Percentiles rank a stretch among this genome's conserved stretches.
Evolutionary conservation across 2,797 vertebrate species (phyloP).

Genomic region (Pygocentrus nattereri): DNA sequence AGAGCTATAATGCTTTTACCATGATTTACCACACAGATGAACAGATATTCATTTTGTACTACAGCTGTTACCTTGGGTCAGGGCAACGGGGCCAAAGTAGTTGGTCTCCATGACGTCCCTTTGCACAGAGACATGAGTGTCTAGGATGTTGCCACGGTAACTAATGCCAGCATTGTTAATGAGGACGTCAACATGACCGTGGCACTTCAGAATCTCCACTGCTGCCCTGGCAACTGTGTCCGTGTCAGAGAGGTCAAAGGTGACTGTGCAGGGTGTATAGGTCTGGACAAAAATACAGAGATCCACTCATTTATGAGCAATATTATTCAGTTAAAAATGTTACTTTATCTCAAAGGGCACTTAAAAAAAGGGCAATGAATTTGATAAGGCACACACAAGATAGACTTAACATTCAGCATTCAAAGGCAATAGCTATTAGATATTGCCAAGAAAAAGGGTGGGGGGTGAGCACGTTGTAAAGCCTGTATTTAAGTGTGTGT

Average conservation of each 20-base stretch:
- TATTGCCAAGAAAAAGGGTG: too few relatives aligned
- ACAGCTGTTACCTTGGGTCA: slow-evolving; percentile 89
- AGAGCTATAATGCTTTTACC: neutral
- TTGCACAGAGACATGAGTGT: slow-evolving; percentile 88
- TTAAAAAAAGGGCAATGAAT: too few relatives aligned
- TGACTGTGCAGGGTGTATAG: slow-evolving; percentile 80
- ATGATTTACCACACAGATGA: neutral
- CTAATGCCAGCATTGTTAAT: slow-evolving; percentile 97
- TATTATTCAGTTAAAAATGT: neutral
- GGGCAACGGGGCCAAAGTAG: slow-evolving; percentile 95
- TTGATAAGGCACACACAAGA: too few relatives aligned
- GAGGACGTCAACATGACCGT: slow-evolving; percentile 89
- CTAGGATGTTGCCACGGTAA: slow-evolving; percentile 88
- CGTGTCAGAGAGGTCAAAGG: slow-evolving; percentile 88
- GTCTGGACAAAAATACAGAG: slow-evolving; percentile 62
- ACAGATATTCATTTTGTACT: neutral
- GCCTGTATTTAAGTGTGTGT: slow-evolving; percentile 52
- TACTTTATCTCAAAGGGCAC: neutral
- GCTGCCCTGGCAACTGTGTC: slow-evolving; percentile 76
- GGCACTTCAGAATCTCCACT: slow-evolving; percentile 86
- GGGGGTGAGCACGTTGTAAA: too few relatives aligned
- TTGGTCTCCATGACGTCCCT: slow-evolving; percentile 95
- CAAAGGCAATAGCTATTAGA: too few relatives aligned
- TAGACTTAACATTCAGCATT: too few relatives aligned
- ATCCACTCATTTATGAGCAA: neutral